phyloP scores from a whole-genome alignment of 2,113 vertebrate genomes.

The Percina caprodes region DNA sequence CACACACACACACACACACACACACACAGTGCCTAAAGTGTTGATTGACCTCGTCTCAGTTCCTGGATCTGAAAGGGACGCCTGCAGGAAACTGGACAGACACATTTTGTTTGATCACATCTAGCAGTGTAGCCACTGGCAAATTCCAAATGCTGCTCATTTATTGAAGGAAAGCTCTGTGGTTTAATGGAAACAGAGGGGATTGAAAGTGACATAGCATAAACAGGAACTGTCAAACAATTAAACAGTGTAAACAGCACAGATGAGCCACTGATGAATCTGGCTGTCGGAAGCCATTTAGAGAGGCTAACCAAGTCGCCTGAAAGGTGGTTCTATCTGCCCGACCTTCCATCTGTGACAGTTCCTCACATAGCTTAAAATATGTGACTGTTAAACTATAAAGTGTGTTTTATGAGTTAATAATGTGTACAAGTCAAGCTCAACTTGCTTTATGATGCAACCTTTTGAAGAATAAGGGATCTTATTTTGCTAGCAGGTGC shows the following conservation, averaged over 20 bases:
- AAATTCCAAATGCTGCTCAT: slow-evolving; percentile 57
- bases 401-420: neutral
- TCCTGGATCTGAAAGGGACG: slow-evolving; percentile 52
- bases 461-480: slow-evolving; percentile 36
- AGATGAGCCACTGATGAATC: slow-evolving; percentile 82
- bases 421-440: neutral
- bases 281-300: slow-evolving; percentile 78
- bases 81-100: slow-evolving; percentile 57
- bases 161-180: slow-evolving; percentile 58
- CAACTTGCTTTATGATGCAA: slow-evolving; percentile 7
- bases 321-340: slow-evolving; percentile 59
- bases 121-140: slow-evolving; percentile 46
- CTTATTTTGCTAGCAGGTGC: slow-evolving; percentile 26
- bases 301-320: slow-evolving; percentile 45
- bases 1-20: neutral
- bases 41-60: slow-evolving; percentile 66
- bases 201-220: slow-evolving; percentile 83
- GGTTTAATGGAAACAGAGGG: slow-evolving; percentile 61
- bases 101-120: slow-evolving; percentile 62
- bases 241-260: slow-evolving; percentile 82
- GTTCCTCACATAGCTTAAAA: slow-evolving; percentile 9
- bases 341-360: slow-evolving; percentile 25
- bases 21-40: slow-evolving; percentile 31
- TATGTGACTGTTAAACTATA: neutral
- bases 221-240: slow-evolving; percentile 84